Evolutionary conservation across 2,888 invertebrate species (phyloP), one percentile per base, ranked within the genome.

Genomic region (Andrena marginata): DNA sequence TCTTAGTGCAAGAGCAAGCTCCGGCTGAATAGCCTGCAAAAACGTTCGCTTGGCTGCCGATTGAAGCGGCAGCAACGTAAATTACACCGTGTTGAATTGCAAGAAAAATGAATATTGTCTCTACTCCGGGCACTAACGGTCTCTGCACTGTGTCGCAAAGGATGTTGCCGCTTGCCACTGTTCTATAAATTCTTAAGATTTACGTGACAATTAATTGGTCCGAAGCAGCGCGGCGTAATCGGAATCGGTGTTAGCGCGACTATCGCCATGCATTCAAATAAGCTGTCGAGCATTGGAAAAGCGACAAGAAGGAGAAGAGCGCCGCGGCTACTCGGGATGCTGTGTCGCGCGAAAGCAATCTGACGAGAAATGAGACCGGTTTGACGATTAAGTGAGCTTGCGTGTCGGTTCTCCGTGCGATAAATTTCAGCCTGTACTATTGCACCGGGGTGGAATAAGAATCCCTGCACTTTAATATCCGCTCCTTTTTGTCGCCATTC

Each of bases 361-460:
- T 69, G 76, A 73, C 76, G 76, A 87, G 85, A 83, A 87, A 80
- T 71, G 68, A 84, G 86, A 86, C 86, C 86, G 86, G 86, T 86
- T 86, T 77, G 86, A 84, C 86, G 84, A 80, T 86, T 79, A 68
- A 70, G 62, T 68, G 72, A 63, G 68, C 42, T 63, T 63, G 77
- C 65, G 73, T 75, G 85, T 78, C 77, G 68, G 56, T 73, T 75
- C 69, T 77, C 64, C 67, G 70, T 73, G 71, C 67, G 42, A 80
- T 85, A 84, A 76, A 80, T 65, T 71, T 48, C 49, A 54, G 20
- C 0, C 29, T 26, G 48, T 48, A 59, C 76, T 73, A 84, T 84
- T 80, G 33, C 69, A 69, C 63, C 62, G 23, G 29, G 20, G 7
- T 62, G 13, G 49, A 56, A 60, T 59, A 71, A 72, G 56, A 35